Conservation (phyloP, 2,797 vertebrate genomes). For the Ctenochaetus hawaiiensis region DNA sequence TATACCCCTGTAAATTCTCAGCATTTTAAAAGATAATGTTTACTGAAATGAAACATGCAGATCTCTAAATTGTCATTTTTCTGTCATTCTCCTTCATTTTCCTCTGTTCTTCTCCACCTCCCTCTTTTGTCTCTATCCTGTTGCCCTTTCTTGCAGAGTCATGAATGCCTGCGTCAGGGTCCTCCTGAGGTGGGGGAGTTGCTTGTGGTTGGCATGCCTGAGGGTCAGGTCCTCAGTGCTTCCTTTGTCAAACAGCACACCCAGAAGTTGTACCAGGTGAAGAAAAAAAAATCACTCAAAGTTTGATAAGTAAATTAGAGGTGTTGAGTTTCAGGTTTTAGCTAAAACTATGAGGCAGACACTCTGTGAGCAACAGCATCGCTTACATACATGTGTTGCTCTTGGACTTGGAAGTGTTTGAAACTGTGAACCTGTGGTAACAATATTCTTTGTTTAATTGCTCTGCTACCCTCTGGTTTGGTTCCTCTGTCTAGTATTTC, state of each 20-base stretch:
- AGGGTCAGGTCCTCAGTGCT: slow-evolving; percentile 89
- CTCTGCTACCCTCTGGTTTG: slow-evolving; percentile 24
- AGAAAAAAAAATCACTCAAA: neutral
- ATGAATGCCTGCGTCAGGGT: slow-evolving; percentile 90
- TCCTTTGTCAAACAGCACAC: slow-evolving; percentile 90
- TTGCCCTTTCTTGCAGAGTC: slow-evolving; percentile 84
- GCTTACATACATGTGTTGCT: slow-evolving; percentile 15
- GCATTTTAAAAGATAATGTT: neutral
- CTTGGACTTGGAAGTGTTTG: slow-evolving; percentile 2
- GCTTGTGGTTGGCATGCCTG: slow-evolving; percentile 88
- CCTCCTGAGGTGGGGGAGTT: slow-evolving; percentile 89
- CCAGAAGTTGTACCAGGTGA: slow-evolving; percentile 93
- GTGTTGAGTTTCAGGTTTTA: neutral
- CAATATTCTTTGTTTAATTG: neutral
- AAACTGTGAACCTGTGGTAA: slow-evolving; percentile 23
- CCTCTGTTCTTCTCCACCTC: neutral
- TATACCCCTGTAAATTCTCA: neutral
- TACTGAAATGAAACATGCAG: neutral
- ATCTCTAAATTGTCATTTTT: neutral
- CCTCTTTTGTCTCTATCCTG: neutral
- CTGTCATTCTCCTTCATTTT: neutral
- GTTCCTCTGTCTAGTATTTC: slow-evolving; percentile 7
- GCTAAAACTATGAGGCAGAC: neutral
- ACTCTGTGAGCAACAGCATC: neutral
- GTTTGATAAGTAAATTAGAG: neutral